Conservation (phyloP, 2,797 vertebrate genomes). For the Tarsius wallacei region DNA sequence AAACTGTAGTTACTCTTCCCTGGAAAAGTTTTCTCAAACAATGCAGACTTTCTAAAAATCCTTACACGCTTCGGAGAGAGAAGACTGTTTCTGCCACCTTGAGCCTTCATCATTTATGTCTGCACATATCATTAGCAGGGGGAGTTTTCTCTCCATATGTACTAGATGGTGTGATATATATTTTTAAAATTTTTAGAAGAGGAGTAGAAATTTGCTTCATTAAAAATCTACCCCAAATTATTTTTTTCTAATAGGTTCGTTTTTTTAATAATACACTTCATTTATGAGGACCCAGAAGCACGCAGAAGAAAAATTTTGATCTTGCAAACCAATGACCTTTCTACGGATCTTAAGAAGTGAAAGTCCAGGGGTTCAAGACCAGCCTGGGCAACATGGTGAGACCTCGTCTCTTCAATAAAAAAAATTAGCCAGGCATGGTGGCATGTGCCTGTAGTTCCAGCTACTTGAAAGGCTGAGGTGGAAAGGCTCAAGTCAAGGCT, state of each 20-base stretch:
- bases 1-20: neutral
- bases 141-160: constrained; percentile 23
- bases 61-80: neutral
- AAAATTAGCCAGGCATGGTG: too few species aligned
- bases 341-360: neutral
- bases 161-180: constrained; percentile 9
- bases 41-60: constrained; percentile 7
- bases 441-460: too few species aligned
- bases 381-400: too few species aligned
- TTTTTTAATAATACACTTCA: constrained; percentile 44
- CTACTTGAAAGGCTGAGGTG: too few species aligned
- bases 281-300: neutral
- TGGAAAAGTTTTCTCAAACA: constrained; percentile 37
- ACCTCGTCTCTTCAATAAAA: too few species aligned
- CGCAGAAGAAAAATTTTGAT: neutral
- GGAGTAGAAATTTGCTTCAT: neutral
- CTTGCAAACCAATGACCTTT: neutral
- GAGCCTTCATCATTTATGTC: constrained; percentile 13
- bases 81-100: neutral
- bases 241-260: neutral
- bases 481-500: too few species aligned
- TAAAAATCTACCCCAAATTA: neutral
- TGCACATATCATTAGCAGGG: neutral
- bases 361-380: neutral
- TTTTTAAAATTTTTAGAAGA: neutral